Percentiles rank a stretch among this genome's conserved stretches.
Evolutionary conservation across 2,797 vertebrate species (phyloP).

Genomic region (Pitangus sulphuratus): DNA sequence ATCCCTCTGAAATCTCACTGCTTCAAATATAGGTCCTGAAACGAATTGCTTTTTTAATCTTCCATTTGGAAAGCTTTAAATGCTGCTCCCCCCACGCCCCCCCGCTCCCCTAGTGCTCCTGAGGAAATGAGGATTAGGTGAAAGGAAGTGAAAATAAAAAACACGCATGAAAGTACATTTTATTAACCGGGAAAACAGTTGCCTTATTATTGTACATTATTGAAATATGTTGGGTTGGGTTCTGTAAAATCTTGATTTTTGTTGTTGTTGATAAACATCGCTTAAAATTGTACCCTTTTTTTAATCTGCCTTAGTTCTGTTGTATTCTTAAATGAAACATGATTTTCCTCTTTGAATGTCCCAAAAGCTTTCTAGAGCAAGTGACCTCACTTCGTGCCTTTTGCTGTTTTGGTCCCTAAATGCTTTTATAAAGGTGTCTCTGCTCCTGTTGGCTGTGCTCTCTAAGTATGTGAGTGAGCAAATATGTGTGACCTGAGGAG

Average conservation of each 20-base stretch:
- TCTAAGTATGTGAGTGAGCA: background rate
- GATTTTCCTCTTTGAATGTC: background rate
- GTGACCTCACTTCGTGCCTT: background rate
- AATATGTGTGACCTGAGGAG: background rate
- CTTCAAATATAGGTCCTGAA: background rate
- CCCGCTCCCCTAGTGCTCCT: too few species aligned
- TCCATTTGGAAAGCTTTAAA: background rate
- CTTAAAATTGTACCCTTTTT: background rate
- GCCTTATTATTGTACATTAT: background rate
- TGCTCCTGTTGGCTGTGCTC: background rate
- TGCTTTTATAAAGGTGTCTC: background rate
- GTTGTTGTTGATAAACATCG: rapidly evolving
- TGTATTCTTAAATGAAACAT: background rate
- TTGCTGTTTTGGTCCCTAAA: background rate
- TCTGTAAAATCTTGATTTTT: background rate
- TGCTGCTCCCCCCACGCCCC: rapidly evolving
- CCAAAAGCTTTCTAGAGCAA: background rate
- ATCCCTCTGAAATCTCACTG: background rate
- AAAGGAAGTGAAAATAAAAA: conserved; percentile 6
- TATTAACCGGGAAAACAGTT: background rate
- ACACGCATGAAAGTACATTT: background rate
- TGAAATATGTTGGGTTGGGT: background rate
- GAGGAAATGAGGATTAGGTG: background rate
- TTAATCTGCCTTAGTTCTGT: background rate
- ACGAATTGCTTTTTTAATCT: background rate